Percentiles rank a stretch among this genome's conserved stretches.
These are phyloP conservation scores for Scomber colias DNA, from an alignment of 2,113 vertebrate species.

Conservation along the genomic window DNA sequence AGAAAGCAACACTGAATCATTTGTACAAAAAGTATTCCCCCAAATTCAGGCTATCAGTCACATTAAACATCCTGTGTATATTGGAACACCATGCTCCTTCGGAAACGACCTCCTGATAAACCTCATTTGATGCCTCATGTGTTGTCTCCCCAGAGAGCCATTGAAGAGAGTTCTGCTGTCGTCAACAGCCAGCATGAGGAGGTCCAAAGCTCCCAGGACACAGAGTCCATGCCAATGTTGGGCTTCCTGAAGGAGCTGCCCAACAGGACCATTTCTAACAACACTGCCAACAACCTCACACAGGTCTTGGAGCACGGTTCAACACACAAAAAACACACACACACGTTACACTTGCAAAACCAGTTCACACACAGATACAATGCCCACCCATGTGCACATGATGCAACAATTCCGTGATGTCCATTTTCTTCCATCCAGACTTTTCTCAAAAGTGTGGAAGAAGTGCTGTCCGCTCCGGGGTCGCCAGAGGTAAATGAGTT, in stretches of 20 bases:
- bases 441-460: constrained; percentile 89
- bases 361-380: constrained; percentile 51
- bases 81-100: constrained; percentile 28
- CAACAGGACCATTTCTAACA: constrained; percentile 77
- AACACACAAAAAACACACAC: constrained; percentile 14
- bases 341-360: constrained; percentile 18
- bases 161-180: constrained; percentile 78
- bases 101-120: constrained; percentile 21
- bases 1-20: constrained; percentile 45
- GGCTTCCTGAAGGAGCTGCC: constrained; percentile 84
- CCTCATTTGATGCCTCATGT: constrained; percentile 33
- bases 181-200: constrained; percentile 64
- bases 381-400: constrained; percentile 44
- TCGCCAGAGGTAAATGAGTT: constrained; percentile 81
- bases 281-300: constrained; percentile 88
- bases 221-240: constrained; percentile 51
- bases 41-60: constrained; percentile 28
- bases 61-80: constrained; percentile 60
- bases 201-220: constrained; percentile 55
- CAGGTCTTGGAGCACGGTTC: constrained; percentile 81
- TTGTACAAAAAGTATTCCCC: constrained; percentile 40
- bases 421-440: constrained; percentile 81
- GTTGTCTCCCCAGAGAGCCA: constrained; percentile 77
- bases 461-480: constrained; percentile 85
- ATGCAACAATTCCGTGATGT: constrained; percentile 64